Evolutionary conservation across 2,797 vertebrate genomes (phyloP).

Genomic region (Epinephelus coioides): DNA sequence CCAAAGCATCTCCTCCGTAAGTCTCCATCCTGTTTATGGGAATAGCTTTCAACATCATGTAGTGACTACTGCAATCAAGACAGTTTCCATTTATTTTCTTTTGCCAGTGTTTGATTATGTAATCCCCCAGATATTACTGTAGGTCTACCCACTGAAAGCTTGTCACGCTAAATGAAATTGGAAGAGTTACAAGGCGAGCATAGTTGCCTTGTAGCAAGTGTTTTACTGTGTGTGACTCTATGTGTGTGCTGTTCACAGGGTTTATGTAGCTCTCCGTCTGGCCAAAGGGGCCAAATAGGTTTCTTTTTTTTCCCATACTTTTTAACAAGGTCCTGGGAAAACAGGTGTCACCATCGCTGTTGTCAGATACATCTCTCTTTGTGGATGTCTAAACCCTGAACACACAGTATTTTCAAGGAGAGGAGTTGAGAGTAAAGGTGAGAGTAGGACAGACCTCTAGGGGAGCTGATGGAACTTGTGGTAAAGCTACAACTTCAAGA

Average conservation of each 20-base stretch:
- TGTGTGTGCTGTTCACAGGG: not conserved
- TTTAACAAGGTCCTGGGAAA: slow-evolving; percentile 32
- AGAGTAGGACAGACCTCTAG: slow-evolving; percentile 4
- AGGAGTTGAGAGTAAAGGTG: slow-evolving; percentile 32
- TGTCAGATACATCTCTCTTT: slow-evolving; percentile 26
- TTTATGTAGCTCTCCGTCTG: slow-evolving; percentile 7
- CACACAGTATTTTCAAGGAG: slow-evolving; percentile 30
- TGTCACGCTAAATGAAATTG: slow-evolving; percentile 51
- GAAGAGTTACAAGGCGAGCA: slow-evolving; percentile 28
- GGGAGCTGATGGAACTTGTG: not conserved
- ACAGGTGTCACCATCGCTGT: slow-evolving; percentile 37
- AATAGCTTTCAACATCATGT: slow-evolving; percentile 13
- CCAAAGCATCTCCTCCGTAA: not conserved
- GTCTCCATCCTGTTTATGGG: slow-evolving; percentile 1
- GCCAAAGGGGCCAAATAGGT: slow-evolving; percentile 1
- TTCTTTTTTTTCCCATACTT: not conserved
- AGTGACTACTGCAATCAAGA: slow-evolving; percentile 31
- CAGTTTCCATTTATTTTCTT: slow-evolving; percentile 37
- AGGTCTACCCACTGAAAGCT: slow-evolving; percentile 43
- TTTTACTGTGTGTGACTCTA: slow-evolving; percentile 11
- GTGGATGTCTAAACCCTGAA: slow-evolving; percentile 1
- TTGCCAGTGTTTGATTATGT: slow-evolving; percentile 48
- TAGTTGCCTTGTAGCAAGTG: slow-evolving; percentile 29
- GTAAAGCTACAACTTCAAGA: slow-evolving; percentile 30
- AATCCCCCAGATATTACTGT: slow-evolving; percentile 45